phyloP scores from a whole-genome alignment of 2,797 vertebrate species.

The Cuniculus paca region DNA sequence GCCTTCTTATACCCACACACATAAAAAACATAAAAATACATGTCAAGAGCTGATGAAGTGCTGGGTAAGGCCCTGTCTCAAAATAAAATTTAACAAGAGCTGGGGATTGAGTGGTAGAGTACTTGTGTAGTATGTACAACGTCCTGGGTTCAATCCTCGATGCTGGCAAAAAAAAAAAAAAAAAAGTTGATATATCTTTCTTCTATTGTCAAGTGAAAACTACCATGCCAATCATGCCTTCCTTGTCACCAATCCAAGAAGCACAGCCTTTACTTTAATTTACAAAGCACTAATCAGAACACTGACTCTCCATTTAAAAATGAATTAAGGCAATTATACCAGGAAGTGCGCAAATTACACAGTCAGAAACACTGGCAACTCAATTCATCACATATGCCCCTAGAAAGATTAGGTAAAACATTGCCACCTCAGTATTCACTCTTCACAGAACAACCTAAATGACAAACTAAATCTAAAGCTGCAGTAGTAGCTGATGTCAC shows the following conservation, averaged over 20 bases:
- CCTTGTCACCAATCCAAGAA: not conserved
- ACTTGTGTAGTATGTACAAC: no score
- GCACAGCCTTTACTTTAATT: not conserved
- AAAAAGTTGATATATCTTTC: not conserved
- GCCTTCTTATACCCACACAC: not conserved
- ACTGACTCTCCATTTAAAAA: not conserved
- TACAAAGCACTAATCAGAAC: conserved; percentile 37
- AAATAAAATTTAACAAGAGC: not conserved
- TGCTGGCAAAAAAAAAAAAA: not conserved
- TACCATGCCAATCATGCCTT: not conserved
- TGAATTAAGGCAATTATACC: not conserved
- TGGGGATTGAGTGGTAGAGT: not conserved
- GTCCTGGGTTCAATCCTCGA: not conserved
- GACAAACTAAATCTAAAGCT: conserved; percentile 50
- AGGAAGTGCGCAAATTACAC: conserved; percentile 59
- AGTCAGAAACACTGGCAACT: conserved; percentile 42
- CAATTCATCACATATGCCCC: not conserved
- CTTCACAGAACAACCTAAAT: conserved; percentile 53
- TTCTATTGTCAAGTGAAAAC: not conserved
- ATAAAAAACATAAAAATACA: conserved; percentile 30
- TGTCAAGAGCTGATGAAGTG: not conserved
- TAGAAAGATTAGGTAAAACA: conserved; percentile 31
- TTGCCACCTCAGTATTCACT: not conserved
- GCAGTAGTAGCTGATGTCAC: not conserved
- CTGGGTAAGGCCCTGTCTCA: not conserved